A percentile compares a stretch with the other conserved stretches of the same genome.
phyloP scores from a whole-genome alignment of 1,140 invertebrate genomes.

The Panagrolaimus sp. region DNA sequence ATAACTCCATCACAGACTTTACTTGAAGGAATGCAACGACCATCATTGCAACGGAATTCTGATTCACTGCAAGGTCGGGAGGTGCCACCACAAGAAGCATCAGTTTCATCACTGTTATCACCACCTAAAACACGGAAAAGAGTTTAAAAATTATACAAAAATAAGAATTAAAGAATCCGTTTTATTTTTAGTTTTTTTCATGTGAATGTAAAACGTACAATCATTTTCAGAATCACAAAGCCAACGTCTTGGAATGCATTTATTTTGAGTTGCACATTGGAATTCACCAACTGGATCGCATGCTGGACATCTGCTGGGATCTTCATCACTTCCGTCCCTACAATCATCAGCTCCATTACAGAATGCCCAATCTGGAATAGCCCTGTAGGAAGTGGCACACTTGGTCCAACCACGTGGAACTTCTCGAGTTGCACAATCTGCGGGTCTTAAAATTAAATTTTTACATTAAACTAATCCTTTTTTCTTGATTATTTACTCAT shows the following conservation, averaged over 20 bases:
- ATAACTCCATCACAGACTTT: conserved; percentile 34
- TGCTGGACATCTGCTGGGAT: conserved; percentile 36
- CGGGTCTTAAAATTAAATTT: too few relatives aligned
- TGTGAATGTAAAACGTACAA: too few relatives aligned
- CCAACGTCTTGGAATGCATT: conserved; percentile 88
- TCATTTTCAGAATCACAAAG: conserved; percentile 70
- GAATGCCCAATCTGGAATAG: conserved; percentile 60
- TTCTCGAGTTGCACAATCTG: conserved; percentile 39
- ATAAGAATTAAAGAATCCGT: too few relatives aligned
- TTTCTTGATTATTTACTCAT: too few relatives aligned
- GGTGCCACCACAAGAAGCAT: conserved; percentile 49
- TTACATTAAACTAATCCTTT: too few relatives aligned
- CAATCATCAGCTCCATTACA: conserved; percentile 59
- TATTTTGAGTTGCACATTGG: conserved; percentile 67
- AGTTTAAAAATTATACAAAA: too few relatives aligned
- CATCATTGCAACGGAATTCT: conserved; percentile 89
- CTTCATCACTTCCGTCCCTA: conserved; percentile 52
- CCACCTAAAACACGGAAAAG: too few relatives aligned
- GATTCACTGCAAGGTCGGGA: conserved; percentile 61
- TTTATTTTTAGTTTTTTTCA: too few relatives aligned
- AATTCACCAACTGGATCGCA: conserved; percentile 58
- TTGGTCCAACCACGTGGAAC: conserved; percentile 52
- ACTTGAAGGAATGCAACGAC: conserved; percentile 79
- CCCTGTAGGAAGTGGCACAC: conserved; percentile 50
- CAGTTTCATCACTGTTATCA: conserved; percentile 57